phyloP scores from a whole-genome alignment of 2,113 vertebrate genomes.

The Gadus chalcogrammus region DNA sequence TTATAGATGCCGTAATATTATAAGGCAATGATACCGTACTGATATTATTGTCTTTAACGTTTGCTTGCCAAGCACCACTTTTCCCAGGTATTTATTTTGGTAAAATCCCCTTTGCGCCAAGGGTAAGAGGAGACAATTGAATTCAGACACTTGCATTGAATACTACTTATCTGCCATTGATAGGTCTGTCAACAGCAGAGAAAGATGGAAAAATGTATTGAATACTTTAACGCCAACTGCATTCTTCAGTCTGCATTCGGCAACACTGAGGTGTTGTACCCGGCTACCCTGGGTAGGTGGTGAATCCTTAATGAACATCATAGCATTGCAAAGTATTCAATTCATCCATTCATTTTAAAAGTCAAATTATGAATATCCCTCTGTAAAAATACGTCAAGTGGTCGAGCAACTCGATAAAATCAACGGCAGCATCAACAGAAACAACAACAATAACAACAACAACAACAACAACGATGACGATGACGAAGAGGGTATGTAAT shows the following conservation, averaged over 20 bases:
- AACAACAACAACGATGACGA: conserved; percentile 15
- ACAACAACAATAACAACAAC: conserved; percentile 28
- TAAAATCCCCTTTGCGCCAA: too few relatives aligned
- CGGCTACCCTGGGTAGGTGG: conserved; percentile 31
- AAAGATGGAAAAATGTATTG: conserved; percentile 1
- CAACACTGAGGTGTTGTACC: background rate
- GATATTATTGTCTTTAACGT: too few relatives aligned
- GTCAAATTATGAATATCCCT: background rate
- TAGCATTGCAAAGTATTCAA: background rate
- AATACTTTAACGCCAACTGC: conserved; percentile 44
- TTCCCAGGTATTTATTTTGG: too few relatives aligned
- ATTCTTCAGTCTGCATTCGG: background rate
- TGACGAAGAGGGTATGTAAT: conserved; percentile 26
- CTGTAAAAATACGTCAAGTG: conserved; percentile 6
- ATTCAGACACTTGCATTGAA: background rate
- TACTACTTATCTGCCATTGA: background rate
- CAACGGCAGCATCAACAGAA: conserved; percentile 19
- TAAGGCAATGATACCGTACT: too few relatives aligned
- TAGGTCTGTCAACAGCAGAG: conserved; percentile 46
- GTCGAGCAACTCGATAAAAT: conserved; percentile 17
- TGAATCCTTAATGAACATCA: background rate
- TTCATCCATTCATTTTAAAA: background rate
- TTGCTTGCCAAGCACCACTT: background rate
- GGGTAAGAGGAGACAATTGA: background rate
- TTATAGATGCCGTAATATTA: too few relatives aligned